phyloP scores from a whole-genome alignment of 2,113 vertebrate species.

The Mirza zaza region DNA sequence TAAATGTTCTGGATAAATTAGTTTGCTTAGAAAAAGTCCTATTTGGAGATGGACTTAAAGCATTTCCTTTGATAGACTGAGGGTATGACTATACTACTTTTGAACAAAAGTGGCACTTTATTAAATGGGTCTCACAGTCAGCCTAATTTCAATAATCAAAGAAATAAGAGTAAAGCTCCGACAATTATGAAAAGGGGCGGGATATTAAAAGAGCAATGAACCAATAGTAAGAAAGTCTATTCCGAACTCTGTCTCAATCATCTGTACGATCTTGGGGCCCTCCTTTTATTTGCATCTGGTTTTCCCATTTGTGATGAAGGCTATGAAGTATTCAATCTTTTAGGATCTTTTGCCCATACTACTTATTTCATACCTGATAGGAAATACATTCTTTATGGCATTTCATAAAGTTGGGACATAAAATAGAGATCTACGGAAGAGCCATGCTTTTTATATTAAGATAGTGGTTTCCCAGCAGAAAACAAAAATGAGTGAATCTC shows the following conservation, averaged over 20 bases:
- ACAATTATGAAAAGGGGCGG: not conserved
- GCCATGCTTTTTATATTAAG: not conserved
- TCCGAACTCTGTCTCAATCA: not conserved
- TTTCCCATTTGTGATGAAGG: not conserved
- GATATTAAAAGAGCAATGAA: not conserved
- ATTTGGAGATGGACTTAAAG: conserved; percentile 37
- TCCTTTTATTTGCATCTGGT: not conserved
- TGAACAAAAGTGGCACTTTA: conserved; percentile 54
- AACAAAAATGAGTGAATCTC: not conserved
- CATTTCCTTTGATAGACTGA: conserved; percentile 31
- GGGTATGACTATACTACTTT: conserved; percentile 12
- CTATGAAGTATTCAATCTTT: not conserved
- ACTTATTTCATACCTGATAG: not conserved
- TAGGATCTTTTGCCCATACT: not conserved
- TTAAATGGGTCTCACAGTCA: not conserved
- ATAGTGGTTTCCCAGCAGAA: not conserved
- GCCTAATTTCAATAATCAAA: conserved; percentile 40
- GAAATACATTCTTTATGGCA: not conserved
- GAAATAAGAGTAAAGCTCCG: not conserved
- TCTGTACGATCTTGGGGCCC: not conserved
- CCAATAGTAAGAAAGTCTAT: not conserved
- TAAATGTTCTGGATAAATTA: conserved; percentile 50
- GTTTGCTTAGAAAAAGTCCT: conserved; percentile 52
- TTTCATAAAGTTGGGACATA: conserved; percentile 3
- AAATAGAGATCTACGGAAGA: not conserved